phyloP scores from a whole-genome alignment of 2,797 vertebrate species.

The Typhlichthys subterraneus region DNA sequence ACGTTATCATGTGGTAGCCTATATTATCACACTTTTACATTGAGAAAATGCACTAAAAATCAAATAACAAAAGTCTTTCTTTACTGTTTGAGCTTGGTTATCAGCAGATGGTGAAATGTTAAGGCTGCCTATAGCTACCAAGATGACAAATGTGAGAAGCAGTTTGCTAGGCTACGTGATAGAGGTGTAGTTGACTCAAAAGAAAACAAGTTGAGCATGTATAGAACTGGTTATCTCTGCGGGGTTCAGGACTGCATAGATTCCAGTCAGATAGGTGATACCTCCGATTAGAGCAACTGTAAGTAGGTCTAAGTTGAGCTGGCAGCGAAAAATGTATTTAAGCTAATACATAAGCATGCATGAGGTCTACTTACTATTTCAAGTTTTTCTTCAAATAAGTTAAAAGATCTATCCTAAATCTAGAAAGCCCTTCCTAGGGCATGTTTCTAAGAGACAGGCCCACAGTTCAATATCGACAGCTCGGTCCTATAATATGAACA shows the following conservation, averaged over 20 bases:
- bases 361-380: no score
- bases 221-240: slow-evolving; percentile 64
- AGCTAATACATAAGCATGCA: neutral
- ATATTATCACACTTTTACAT: no score
- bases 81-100: neutral
- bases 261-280: slow-evolving; percentile 46
- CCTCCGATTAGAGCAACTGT: neutral
- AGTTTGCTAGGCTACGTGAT: slow-evolving; percentile 44
- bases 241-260: slow-evolving; percentile 8
- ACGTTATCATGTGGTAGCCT: no score
- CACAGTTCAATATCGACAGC: no score
- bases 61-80: no score
- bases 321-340: slow-evolving; percentile 4
- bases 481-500: slow-evolving; percentile 8
- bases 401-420: neutral
- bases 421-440: neutral
- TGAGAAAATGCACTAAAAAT: no score
- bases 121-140: slow-evolving; percentile 36
- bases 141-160: slow-evolving; percentile 44
- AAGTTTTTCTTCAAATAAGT: no score
- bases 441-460: neutral
- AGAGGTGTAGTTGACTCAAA: slow-evolving; percentile 64
- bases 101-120: slow-evolving; percentile 37
- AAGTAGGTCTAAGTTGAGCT: slow-evolving; percentile 8
- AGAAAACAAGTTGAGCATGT: slow-evolving; percentile 60